phyloP scores from a whole-genome alignment of 2,797 vertebrate genomes.

The Danio tinwini region DNA sequence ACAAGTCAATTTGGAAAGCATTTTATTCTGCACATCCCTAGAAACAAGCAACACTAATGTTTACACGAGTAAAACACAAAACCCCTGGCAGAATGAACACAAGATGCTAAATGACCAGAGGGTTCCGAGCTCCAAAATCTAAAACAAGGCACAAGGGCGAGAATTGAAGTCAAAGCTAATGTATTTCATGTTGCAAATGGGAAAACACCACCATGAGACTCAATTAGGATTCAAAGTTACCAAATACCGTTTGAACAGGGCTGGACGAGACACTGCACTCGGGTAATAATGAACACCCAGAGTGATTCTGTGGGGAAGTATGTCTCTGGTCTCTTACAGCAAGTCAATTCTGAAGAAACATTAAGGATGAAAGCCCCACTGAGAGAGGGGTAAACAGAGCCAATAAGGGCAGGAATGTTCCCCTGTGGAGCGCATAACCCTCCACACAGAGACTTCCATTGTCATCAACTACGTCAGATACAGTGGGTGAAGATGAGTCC shows the following conservation, averaged over 20 bases:
- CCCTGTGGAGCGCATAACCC: conserved; percentile 46
- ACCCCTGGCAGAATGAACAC: conserved; percentile 24
- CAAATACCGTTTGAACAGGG: conserved; percentile 3
- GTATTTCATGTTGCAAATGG: conserved; percentile 27
- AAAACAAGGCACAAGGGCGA: conserved; percentile 39
- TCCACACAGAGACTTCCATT: conserved; percentile 52
- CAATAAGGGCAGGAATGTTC: conserved; percentile 56
- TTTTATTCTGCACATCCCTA: neutral
- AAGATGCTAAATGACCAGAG: conserved; percentile 22
- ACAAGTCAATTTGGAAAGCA: neutral
- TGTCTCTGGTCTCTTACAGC: neutral
- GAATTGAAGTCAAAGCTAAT: conserved; percentile 42
- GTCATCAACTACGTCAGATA: conserved; percentile 54
- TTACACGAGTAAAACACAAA: conserved; percentile 29
- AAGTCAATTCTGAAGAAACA: conserved; percentile 40
- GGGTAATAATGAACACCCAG: conserved; percentile 19
- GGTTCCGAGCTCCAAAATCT: conserved; percentile 27
- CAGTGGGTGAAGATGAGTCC: conserved; percentile 38
- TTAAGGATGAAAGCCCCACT: conserved; percentile 31
- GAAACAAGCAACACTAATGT: conserved; percentile 7
- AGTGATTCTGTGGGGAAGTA: conserved; percentile 22
- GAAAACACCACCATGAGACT: conserved; percentile 38
- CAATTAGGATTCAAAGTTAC: conserved; percentile 29
- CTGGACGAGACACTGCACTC: conserved; percentile 6
- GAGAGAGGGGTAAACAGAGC: conserved; percentile 47